Base-by-base conservation (phyloP, 2,113 vertebrate genomes). In the Aix galericulata region DNA sequence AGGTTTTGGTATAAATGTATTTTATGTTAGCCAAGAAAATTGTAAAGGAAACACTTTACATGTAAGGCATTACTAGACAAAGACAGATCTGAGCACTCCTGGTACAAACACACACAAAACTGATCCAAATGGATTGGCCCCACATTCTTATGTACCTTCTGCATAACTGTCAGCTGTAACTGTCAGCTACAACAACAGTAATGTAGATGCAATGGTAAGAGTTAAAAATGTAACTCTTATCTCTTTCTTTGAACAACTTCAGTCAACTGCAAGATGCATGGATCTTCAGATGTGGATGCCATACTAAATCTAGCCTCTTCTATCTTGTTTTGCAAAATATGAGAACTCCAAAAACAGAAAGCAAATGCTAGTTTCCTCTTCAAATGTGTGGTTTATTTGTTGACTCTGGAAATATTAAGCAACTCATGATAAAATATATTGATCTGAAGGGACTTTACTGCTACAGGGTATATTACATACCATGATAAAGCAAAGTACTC, bases 281-380 rank as follows among this genome's bases (percentile, higher is more conserved):
- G 23, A 26, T 92, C 50, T 81, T 92, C 27, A 91, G 21, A 88
- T 77, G 40, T 2, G 15, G 66, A 85, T 82, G 38, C 46, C 75
- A 26, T 12, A 69, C 7, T 17, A 92, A 27, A 79, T 58, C 40
- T 59, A 79, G 58, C 9, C 31, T 56, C 64, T 87, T 75, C 89
- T 20, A 55, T 36, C 40, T 89, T 74, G 38, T n/a, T 93, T 72
- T 79, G 32, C 44, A 89, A 88, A 92, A 63, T 42, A 81, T 1
- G 5, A 85, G 31, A 74, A 73, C 38, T 91, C 81, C 89, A 93
- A 89, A 97, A 76, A 10, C 1, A 85, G 59, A 67, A 86, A 82
- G 44, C 4, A 82, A 95, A 82, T 52, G 29, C 7, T 48, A 40
- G 17, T 50, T 91, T 92, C 12, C 34, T 92, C 92, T 82, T 82